Base-by-base conservation (phyloP, 37 sponge, comb jelly and placozoan genomes). In the Cladorhizidae sp. region DNA sequence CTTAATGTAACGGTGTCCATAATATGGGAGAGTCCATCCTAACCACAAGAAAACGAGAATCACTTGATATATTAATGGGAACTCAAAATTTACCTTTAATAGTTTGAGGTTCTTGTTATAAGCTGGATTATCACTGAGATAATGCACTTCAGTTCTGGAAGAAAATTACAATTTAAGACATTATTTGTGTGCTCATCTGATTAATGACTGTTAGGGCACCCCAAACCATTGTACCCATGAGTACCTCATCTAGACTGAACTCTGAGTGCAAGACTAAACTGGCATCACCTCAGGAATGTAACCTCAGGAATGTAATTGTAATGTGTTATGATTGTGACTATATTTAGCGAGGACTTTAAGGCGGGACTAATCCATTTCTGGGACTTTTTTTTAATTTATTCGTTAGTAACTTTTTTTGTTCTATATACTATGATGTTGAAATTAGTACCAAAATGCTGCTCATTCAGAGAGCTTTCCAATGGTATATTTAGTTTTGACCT, bases 21-120 rank as follows among this genome's bases (percentile, higher is more conserved):
- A 8, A 93, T 79, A 40, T 79, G 59, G 21, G 56, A 61, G n/a
- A 93, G 36, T 20, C 88, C 89, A 78, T 55, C 73, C 93, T 93
- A 57, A n/a, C 40, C 36, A 56, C 5, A 42, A 33, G 15, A 43
- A 43, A 26, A 8, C 3, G 18, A 2, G 7, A 52, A 56, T 33
- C 2, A 56, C 12, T 59, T 26, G 8, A 12, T 23, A 18, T 59
- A 17, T 59, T 26, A 18, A 15, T 67, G 39, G 6, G 17, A 3
- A 42, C 2, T 20, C 15, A 23, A 8, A 36, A 52, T 17, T 32
- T 52, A 87, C 88, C 77, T 75, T 69, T 51, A 87, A 35, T 43
- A 80, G 82, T 6, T 67, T 56, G 23, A 67, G 33, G 52, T 87
- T 64, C 38, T 75, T 76, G 28, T 71, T 29, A 57, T 76, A 87